phyloP scores from a whole-genome alignment of 1,140 invertebrate species.

The Meloidogyne chitwoodi region DNA sequence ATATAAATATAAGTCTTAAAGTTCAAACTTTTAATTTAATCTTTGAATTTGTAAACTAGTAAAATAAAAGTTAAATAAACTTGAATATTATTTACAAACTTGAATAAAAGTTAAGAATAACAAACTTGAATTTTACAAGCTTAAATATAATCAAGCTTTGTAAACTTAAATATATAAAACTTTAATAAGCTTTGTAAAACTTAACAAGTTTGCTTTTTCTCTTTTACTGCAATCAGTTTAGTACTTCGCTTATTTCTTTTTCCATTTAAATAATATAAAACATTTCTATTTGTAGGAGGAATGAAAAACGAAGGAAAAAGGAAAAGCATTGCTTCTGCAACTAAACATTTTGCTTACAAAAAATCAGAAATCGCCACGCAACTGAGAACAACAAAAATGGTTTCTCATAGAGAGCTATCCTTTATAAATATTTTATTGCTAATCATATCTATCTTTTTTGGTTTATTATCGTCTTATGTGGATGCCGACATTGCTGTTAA shows the following conservation, averaged over 20 bases:
- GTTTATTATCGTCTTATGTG: neutral
- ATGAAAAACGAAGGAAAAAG: neutral
- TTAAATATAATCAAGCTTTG: neutral
- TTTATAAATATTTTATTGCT: neutral
- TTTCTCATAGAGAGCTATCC: neutral
- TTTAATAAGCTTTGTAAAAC: neutral
- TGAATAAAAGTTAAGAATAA: neutral
- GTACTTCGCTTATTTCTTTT: too few species aligned
- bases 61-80: too few species aligned
- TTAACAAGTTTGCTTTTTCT: neutral
- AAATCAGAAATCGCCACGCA: neutral
- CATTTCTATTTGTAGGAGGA: neutral
- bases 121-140: neutral
- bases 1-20: too few species aligned
- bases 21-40: too few species aligned
- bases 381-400: neutral
- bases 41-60: too few species aligned
- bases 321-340: neutral
- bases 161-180: neutral
- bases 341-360: neutral
- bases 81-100: too few species aligned
- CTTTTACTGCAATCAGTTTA: neutral
- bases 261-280: too few species aligned
- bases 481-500: slow-evolving; percentile 52
- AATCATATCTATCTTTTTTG: slow-evolving; percentile 1